Evolutionary conservation across 2,888 invertebrate genomes (phyloP), one percentile per base, ranked within the genome.

Genomic region (Hermaeophaga mercurialis): DNA sequence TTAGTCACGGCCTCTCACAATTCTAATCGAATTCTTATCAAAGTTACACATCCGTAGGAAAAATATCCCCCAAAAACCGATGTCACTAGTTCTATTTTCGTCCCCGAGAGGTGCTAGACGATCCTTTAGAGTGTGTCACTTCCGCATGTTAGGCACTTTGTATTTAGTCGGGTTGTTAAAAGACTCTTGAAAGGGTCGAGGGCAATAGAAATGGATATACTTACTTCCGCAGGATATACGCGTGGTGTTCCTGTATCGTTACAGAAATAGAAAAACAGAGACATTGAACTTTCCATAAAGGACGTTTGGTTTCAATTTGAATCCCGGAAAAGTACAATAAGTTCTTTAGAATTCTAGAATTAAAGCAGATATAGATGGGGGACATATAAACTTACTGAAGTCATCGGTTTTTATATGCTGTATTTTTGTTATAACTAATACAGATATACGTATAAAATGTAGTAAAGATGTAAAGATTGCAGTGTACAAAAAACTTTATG

Each of bases 11-110:
- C 2, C 3, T 6, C 33, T 33, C 5, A 33, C 11, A 33, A 33
- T 33, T 33, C 33, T 33, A 12, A 33, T 33, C 33, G 33, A 33
- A 33, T 33, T 33, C 14, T 33, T 33, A 33, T 33, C 14, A 14
- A 33, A 14, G 14, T 33, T 3, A 3, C 33, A 33, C 33, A 33
- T 33, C 33, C 33, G 33, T 6, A 33, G 14, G 33, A 33, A 33
- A 14, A 33, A 33, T 2, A 33, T 33, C 14, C 33, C 33, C 33
- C 12, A 14, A 12, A 12, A 5, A 2, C 14, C 33, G 7, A 33
- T 33, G 33, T 33, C 33, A 33, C 33, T 33, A 5, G 31, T 31
- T 33, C 33, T 33, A 33, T 33, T 33, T 33, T 3, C 6, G 33
- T 11, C 33, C 33, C 33, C 33, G 8, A 14, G 11, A 33, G 33